phyloP scores from a whole-genome alignment of 2,113 vertebrate species.

The Erpornis zantholeuca region DNA sequence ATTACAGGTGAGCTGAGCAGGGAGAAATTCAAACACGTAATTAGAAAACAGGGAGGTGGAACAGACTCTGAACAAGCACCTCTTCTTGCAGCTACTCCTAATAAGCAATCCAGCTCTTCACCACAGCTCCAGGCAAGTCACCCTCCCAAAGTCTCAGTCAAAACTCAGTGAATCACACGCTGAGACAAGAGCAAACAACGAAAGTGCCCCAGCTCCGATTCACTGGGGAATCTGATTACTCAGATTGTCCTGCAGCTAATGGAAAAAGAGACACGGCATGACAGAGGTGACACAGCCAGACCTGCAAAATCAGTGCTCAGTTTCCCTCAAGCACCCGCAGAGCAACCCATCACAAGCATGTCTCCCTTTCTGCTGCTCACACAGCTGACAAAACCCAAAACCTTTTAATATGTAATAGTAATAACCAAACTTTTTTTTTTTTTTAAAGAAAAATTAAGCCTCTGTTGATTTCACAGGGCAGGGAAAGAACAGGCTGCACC shows the following conservation, averaged over 20 bases:
- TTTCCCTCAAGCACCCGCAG: not conserved
- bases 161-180: not conserved
- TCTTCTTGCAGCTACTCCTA: not conserved
- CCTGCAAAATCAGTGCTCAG: not conserved
- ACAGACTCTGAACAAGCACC: not conserved
- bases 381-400: not conserved
- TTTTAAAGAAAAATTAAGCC: not conserved
- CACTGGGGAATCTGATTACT: not conserved
- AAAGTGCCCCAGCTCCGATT: not conserved
- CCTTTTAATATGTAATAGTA: not conserved
- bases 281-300: not conserved
- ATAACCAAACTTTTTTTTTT: not conserved
- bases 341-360: not conserved
- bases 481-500: not conserved
- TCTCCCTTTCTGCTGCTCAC: not conserved
- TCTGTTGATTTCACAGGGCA: not conserved
- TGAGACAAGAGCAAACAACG: not conserved
- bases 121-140: not conserved
- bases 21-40: not conserved
- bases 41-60: not conserved
- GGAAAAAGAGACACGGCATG: not conserved
- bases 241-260: not conserved
- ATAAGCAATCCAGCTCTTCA: not conserved
- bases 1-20: not conserved
- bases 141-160: not conserved